Evolutionary conservation across 2,797 vertebrate species (phyloP), one percentile per base, ranked within the genome.

Genomic region (Neostethus bicornis): DNA sequence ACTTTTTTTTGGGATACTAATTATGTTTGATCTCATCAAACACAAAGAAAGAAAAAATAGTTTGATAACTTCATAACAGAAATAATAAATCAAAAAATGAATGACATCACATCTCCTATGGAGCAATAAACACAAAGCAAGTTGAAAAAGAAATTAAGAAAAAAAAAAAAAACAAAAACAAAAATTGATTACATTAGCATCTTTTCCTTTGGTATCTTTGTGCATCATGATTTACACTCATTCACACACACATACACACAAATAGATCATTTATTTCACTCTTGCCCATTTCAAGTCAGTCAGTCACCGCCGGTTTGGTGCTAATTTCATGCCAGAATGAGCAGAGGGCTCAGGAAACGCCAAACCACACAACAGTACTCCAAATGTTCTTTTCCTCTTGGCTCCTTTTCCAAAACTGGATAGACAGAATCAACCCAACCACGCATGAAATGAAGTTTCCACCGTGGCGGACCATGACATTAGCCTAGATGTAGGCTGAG

Each of bases 191-290:
- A 74, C 34, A 52, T 88, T 72, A 78, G 70, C 80, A 75, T 38
- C 5, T 31, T 69, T 73, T 86, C 76, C 84, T 92, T 91, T 90
- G 89, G 89, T 88, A 83, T 89, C 57, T 81, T 52, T 83, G 71
- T 73, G 62, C 53, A 70, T 66, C 37, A 57, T 58, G 47, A 75
- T 60, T 43, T 51, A 66, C 54, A 69, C 35, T 47, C n/a, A 41
- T 13, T n/a, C 28, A 14, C 16, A 7, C 21, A 34, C 37, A 26
- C 43, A 12, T 46, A 5, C 17, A 44, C 8, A 5, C 31, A 32
- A 54, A 58, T 43, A 52, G 11, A 60, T 25, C 14, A 61, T 57
- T 59, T 59, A 51, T 66, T 71, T 79, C 77, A 66, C 66, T 62
- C 60, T 61, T 76, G 66, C 76, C 77, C 73, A 44, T 53, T 59